These are phyloP conservation scores for Cerastoderma edule DNA, from an alignment of 2,888 invertebrate genomes.

Conservation along the genomic window DNA sequence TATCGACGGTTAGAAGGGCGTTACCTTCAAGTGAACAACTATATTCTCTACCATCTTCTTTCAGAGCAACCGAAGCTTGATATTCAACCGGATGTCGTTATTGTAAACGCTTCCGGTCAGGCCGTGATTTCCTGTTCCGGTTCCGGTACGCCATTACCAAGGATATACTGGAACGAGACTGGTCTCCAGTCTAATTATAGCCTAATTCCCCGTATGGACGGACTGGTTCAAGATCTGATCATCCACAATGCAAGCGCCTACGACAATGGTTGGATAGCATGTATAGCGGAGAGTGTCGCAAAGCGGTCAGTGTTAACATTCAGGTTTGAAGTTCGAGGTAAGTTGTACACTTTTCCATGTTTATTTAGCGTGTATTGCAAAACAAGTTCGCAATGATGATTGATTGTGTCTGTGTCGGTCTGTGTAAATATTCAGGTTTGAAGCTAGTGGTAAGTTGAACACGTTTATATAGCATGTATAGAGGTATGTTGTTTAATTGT, in stretches of 20 bases:
- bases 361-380: too few relatives aligned
- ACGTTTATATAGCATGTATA: too few relatives aligned
- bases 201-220: constrained; percentile 32
- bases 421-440: too few relatives aligned
- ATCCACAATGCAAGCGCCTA: constrained; percentile 52
- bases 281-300: constrained; percentile 63
- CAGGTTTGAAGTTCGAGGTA: constrained; percentile 60
- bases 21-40: neutral
- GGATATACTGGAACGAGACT: constrained; percentile 58
- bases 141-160: constrained; percentile 52
- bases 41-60: constrained; percentile 10
- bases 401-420: too few relatives aligned
- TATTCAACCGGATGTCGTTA: constrained; percentile 41
- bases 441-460: too few relatives aligned
- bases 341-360: too few relatives aligned
- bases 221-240: constrained; percentile 41
- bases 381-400: too few relatives aligned
- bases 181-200: constrained; percentile 49
- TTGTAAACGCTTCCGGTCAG: constrained; percentile 46
- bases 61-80: constrained; percentile 54
- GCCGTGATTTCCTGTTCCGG: constrained; percentile 52
- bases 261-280: constrained; percentile 63
- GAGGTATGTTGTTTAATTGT: too few relatives aligned
- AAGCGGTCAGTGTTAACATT: constrained; percentile 36
- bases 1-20: too few relatives aligned